phyloP scores from a whole-genome alignment of 35 echinoderm and acorn worm species.

The Ophioderma brevispina region DNA sequence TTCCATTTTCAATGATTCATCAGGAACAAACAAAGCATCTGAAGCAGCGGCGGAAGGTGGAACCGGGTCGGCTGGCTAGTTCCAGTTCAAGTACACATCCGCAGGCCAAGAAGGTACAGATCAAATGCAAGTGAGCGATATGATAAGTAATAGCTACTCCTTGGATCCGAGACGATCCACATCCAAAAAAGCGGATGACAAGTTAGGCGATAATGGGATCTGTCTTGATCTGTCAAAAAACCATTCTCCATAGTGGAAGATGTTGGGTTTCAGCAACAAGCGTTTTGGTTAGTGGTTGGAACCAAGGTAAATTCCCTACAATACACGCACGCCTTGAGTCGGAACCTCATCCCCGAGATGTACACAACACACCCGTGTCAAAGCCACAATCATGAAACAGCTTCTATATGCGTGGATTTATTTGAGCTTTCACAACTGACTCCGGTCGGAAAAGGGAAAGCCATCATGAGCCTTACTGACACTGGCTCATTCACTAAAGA shows the following conservation, averaged over 20 bases:
- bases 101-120: background rate
- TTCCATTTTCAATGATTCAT: too few species aligned
- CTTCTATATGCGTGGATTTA: background rate
- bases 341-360: background rate
- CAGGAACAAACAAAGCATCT: too few species aligned
- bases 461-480: background rate
- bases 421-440: constrained; percentile 21
- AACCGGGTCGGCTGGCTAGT: too few species aligned
- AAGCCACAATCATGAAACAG: background rate
- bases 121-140: background rate
- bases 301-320: background rate
- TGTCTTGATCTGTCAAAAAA: too few species aligned
- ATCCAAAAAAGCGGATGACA: too few species aligned
- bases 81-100: background rate
- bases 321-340: background rate
- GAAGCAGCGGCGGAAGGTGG: too few species aligned
- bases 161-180: background rate
- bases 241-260: too few species aligned
- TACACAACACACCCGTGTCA: background rate
- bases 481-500: constrained; percentile 8
- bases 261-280: too few species aligned
- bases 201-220: too few species aligned
- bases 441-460: background rate
- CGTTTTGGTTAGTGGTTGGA: background rate
- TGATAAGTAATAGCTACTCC: background rate